Evolutionary conservation across 2,113 vertebrate genomes (phyloP), one percentile per base, ranked within the genome.

Genomic region (Crocuta crocuta): DNA sequence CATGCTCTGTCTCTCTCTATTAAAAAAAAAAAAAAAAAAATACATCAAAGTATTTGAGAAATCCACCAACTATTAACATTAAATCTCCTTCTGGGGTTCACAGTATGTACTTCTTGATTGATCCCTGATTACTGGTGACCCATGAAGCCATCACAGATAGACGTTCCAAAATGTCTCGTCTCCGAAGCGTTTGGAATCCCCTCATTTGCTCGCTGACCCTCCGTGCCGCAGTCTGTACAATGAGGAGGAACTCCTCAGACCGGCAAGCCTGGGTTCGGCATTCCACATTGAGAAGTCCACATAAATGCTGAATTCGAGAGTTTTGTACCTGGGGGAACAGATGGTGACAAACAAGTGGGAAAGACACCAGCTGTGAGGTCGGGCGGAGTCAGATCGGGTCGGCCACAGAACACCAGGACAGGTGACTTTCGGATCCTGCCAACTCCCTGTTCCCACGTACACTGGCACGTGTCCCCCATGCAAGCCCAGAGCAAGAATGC

Each of bases 201-300:
- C 15, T 17, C 2, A 21, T 31, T 79, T 19, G 15, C 50, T 78
- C 21, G 33, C 48, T 15, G 7, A 10, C 33, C 10, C 79, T 79
- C 71, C 7, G 35, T 19, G 19, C 4, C 10, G 8, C 3, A 17
- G n/a, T 7, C 10, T 45, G 9, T 4, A 23, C 5, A n/a, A 31
- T 61, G 10, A 91, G 11, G 7, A 63, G 10, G 63, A 45, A 8
- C 12, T 63, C 3, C 26, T 7, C 16, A 9, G n/a, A 24, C 73
- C 70, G 16, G 7, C 6, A 39, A 2, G 19, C 17, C 15, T 0
- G 0, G 0, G 0, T 7, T 1, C 11, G 28, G 5, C 31, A 73
- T 28, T 28, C 26, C 28, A 65, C 45, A 5, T 5, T n/a, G 9
- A 61, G 4, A 61, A 33, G 2, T 10, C 48, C 16, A 39, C 33